Evolutionary conservation across 64 coral and sea anemone species (phyloP).

Genomic region (Porites australiensis): DNA sequence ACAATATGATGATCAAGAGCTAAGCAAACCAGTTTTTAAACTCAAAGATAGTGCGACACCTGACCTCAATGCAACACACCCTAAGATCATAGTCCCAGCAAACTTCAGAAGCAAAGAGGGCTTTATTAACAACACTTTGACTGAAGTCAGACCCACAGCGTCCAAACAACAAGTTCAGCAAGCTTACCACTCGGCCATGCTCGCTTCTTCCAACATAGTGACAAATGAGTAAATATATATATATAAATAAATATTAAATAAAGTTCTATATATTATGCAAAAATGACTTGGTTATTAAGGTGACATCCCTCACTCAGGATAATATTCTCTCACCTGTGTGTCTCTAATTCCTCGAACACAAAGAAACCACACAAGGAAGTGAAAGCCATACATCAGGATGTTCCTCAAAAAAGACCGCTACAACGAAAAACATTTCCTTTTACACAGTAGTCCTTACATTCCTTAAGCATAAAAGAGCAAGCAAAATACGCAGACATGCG

Average conservation of each 20-base stretch:
- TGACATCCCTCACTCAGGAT: not conserved
- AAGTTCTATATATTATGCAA: not conserved
- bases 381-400: constrained; percentile 98
- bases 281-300: not conserved
- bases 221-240: not conserved
- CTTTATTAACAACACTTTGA: too few species aligned
- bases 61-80: too few species aligned
- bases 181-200: too few species aligned
- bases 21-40: not conserved
- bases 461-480: too few species aligned
- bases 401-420: constrained; percentile 95
- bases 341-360: constrained; percentile 97
- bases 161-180: too few species aligned
- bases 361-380: constrained; percentile 99
- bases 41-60: too few species aligned
- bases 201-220: too few species aligned
- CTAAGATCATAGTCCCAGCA: too few species aligned
- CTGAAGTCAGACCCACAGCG: too few species aligned
- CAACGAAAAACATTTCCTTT: not conserved
- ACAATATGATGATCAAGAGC: not conserved
- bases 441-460: too few species aligned
- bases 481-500: too few species aligned
- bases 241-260: not conserved
- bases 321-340: constrained; percentile 76
- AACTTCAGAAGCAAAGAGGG: too few species aligned